Evolutionary conservation across 2,797 vertebrate genomes (phyloP).

Genomic region (Chelonia mydas): DNA sequence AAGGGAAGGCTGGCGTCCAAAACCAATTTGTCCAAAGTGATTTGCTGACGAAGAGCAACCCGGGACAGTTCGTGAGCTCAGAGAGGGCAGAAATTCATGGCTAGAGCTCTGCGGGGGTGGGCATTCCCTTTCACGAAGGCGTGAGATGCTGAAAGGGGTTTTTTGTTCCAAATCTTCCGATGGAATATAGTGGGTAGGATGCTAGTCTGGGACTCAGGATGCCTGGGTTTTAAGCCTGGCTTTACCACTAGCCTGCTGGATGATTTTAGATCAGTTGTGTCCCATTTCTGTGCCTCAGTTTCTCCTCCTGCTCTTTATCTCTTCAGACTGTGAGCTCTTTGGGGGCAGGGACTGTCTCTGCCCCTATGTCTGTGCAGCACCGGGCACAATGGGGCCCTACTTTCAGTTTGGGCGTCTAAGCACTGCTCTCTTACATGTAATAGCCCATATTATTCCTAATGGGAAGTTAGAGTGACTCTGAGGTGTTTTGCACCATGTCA

Average conservation of each 20-base stretch:
- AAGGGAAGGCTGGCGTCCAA: neutral
- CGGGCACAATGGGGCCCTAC: neutral
- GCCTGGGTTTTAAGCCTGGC: neutral
- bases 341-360: neutral
- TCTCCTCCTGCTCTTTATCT: neutral
- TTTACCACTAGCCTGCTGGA: neutral
- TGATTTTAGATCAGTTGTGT: neutral
- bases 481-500: neutral
- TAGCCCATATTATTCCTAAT: neutral
- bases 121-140: neutral
- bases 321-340: neutral
- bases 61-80: neutral
- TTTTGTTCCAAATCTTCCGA: neutral
- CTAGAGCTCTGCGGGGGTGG: neutral
- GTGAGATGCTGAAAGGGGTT: too few relatives aligned
- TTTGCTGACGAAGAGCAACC: neutral
- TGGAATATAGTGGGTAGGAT: neutral
- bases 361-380: neutral
- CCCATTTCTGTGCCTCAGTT: neutral
- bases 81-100: neutral
- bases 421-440: neutral
- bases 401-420: neutral
- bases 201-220: neutral
- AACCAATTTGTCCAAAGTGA: neutral
- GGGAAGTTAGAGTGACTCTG: neutral